Base-by-base conservation (phyloP, 2,113 vertebrate genomes). In the Triplophysa dalaica region DNA sequence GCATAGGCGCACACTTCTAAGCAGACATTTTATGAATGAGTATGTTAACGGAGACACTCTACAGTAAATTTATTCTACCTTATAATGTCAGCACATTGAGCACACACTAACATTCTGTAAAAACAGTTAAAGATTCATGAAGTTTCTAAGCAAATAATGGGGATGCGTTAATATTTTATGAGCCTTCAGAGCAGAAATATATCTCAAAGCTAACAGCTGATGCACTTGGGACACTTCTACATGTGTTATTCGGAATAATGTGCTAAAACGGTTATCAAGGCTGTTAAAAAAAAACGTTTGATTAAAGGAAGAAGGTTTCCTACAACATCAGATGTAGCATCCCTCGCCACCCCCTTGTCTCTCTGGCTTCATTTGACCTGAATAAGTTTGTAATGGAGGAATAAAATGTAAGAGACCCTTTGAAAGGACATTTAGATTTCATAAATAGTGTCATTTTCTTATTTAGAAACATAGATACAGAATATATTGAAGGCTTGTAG, bases 81-180 rank as follows among this genome's bases (percentile, higher is more conserved):
- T 26, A n/a, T 38, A 33, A 54, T 45, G 41, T 43, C 1, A 38
- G 33, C 43, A 43, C 7, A 9, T 8, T 43, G 41, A 61, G 13
- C 38, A 75, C 61, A 62, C 16, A 56, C 64, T 43, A 61, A 29
- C 26, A n/a, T 13, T 58, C 17, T 60, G 19, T 58, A 19, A 54
- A 68, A 60, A 22, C 60, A 24, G 70, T 81, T 60, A 75, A 81
- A 81, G 16, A 67, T 75, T 74, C 9, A 72, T 54, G n/a, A 75
- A 5, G 63, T 50, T 65, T 21, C 48, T 26, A n/a, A 24, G 21
- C 69, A 29, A 7, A 66, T 75, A 45, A 45, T 67, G 24, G 38
- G n/a, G 38, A 73, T 74, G 67, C 0, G 33, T 74, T 80, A 67
- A 74, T 75, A 67, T 80, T 74, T 80, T 8, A 80, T 66, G 14